Conservation (phyloP, 2,113 vertebrate species). For the Paratilapia polleni region DNA sequence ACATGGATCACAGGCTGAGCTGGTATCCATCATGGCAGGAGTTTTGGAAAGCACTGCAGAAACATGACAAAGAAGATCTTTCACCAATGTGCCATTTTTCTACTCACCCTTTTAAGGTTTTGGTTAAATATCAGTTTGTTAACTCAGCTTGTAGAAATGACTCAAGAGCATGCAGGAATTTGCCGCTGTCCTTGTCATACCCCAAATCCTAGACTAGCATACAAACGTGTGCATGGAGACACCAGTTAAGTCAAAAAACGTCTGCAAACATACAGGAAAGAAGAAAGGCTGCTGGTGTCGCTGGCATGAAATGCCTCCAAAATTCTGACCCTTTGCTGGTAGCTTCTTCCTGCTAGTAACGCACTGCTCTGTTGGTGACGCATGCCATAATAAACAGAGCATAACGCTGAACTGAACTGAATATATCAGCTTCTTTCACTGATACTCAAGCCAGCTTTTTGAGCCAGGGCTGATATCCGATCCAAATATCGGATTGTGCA, state of each 20-base stretch:
- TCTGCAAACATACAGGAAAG: background rate
- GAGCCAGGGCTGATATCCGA: background rate
- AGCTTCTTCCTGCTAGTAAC: rapidly evolving
- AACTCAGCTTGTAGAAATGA: background rate
- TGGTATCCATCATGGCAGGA: background rate
- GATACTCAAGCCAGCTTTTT: background rate
- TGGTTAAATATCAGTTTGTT: background rate
- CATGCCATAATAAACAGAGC: background rate
- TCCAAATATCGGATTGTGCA: too few species aligned
- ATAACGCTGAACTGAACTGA: too few species aligned
- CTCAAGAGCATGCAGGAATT: background rate
- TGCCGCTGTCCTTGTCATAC: background rate
- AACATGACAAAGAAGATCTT: background rate
- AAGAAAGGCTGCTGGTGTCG: background rate
- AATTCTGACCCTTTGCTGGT: background rate
- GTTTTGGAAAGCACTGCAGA: background rate
- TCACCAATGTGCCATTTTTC: background rate
- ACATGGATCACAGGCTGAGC: background rate
- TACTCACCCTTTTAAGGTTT: background rate
- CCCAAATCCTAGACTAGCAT: rapidly evolving
- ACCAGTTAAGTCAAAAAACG: background rate
- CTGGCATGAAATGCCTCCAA: background rate
- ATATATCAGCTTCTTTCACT: background rate
- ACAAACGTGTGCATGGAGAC: background rate
- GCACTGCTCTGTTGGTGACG: background rate